Conservation (phyloP, 1,140 invertebrate species). For the Zaprionus nigranus region DNA sequence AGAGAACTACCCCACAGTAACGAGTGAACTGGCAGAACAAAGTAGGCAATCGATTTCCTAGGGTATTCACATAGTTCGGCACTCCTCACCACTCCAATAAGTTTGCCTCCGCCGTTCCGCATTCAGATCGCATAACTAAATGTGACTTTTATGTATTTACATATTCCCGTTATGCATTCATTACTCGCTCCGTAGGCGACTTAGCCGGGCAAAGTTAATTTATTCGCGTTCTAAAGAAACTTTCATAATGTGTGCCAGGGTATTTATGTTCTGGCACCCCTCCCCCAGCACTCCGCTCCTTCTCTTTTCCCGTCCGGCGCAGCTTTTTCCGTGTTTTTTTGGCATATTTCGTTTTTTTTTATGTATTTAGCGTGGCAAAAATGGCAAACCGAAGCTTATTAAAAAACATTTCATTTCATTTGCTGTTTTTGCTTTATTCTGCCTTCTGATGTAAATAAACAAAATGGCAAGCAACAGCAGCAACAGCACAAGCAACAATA, state of each 20-base stretch:
- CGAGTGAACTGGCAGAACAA: too few species aligned
- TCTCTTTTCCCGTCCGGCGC: too few species aligned
- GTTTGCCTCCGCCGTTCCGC: neutral
- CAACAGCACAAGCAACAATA: constrained; percentile 5
- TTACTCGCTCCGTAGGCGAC: constrained; percentile 4
- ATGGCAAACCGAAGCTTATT: constrained; percentile 43
- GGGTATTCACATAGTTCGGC: neutral
- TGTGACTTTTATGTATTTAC: constrained; percentile 11
- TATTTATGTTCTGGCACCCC: neutral
- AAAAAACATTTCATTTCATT: constrained; percentile 53
- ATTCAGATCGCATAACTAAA: constrained; percentile 8
- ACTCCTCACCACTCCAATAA: neutral
- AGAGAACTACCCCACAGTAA: too few species aligned
- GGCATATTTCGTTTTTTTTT: constrained; percentile 14
- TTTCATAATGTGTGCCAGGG: neutral
- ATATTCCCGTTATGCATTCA: constrained; percentile 4
- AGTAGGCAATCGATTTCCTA: neutral
- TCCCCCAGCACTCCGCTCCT: too few species aligned
- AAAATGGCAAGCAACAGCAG: constrained; percentile 41
- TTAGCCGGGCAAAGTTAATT: neutral
- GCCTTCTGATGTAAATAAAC: constrained; percentile 56
- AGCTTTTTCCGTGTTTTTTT: neutral
- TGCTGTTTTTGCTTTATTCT: constrained; percentile 6
- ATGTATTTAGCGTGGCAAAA: constrained; percentile 15
- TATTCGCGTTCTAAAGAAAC: constrained; percentile 2